Conservation (phyloP, 2,888 invertebrate genomes). For the Agapostemon virescens region DNA sequence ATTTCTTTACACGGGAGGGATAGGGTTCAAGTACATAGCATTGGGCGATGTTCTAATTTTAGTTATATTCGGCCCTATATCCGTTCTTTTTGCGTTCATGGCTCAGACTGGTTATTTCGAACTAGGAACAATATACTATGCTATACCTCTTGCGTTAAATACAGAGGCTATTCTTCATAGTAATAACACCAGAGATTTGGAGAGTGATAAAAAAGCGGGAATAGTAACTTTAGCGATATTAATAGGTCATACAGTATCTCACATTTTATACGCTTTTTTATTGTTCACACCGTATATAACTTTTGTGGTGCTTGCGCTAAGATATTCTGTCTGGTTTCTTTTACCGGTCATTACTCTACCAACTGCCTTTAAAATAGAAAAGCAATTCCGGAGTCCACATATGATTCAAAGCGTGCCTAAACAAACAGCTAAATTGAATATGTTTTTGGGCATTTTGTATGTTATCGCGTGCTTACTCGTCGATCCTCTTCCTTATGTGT, state of each 20-base stretch:
- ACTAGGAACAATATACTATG: conserved; percentile 95
- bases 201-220: conserved; percentile 92
- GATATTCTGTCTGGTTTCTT: conserved; percentile 93
- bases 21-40: conserved; percentile 97
- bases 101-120: conserved; percentile 95
- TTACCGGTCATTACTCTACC: conserved; percentile 93
- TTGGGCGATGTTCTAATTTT: conserved; percentile 95
- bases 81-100: conserved; percentile 95
- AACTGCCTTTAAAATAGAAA: conserved; percentile 94
- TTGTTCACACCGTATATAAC: conserved; percentile 95
- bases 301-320: conserved; percentile 91
- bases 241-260: conserved; percentile 94
- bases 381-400: conserved; percentile 90
- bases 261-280: conserved; percentile 93
- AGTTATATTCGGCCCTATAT: conserved; percentile 96
- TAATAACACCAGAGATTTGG: conserved; percentile 96
- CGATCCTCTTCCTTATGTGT: conserved; percentile 76
- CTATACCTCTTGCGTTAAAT: conserved; percentile 95
- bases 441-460: conserved; percentile 94
- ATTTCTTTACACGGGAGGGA: conserved; percentile 97
- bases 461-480: conserved; percentile 86
- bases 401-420: conserved; percentile 91
- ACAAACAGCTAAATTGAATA: conserved; percentile 93
- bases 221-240: conserved; percentile 97
- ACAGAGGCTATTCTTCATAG: conserved; percentile 97